Base-by-base conservation (phyloP, 1,140 invertebrate species). In the Tetranychus urticae region DNA sequence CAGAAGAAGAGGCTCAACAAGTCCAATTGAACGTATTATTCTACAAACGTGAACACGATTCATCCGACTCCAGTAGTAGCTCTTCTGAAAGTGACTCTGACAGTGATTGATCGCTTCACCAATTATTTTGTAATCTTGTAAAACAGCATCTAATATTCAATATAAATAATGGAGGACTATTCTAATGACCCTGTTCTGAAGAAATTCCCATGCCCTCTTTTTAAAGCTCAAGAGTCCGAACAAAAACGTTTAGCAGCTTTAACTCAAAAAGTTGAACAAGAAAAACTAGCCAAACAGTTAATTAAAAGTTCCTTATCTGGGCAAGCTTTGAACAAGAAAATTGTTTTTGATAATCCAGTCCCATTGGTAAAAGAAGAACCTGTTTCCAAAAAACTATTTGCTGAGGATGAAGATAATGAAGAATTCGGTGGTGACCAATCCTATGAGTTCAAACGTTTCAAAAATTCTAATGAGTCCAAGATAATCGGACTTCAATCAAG, bases 361-460 rank as follows among this genome's bases (percentile, higher is more conserved):
- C 23, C 14, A 33, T n/a, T n/a, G 23, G n/a, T n/a, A 2, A 7
- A 6, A 8, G n/a, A 52, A 52, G 23, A 52, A 52, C n/a, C 31
- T 52, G n/a, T 8, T 8, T 8, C n/a, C n/a, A 36, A 23, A 35
- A 57, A 36, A 8, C 56, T 57, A 2, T 57, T 57, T 34, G 77
- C 86, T 62, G 82, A 82, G 69, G 83, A 79, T 59, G 81, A 85
- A 62, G 79, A 76, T 34, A 60, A 61, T 71, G 4, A 68, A 71
- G 62, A 67, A 80, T 62, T 62, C 62, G 46, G 69, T 68, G 3
- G 35, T 64, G 4, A 33, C 23, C 34, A 13, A 14, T n/a, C n/a
- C 10, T 56, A 13, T n/a, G 42, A 50, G 48, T 59, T 2, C 14
- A 10, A n/a, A 4, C 8, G n/a, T 5, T 31, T n/a, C 2, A 52